Evolutionary conservation across 2,797 vertebrate species (phyloP).

Genomic region (Acipenser ruthenus): DNA sequence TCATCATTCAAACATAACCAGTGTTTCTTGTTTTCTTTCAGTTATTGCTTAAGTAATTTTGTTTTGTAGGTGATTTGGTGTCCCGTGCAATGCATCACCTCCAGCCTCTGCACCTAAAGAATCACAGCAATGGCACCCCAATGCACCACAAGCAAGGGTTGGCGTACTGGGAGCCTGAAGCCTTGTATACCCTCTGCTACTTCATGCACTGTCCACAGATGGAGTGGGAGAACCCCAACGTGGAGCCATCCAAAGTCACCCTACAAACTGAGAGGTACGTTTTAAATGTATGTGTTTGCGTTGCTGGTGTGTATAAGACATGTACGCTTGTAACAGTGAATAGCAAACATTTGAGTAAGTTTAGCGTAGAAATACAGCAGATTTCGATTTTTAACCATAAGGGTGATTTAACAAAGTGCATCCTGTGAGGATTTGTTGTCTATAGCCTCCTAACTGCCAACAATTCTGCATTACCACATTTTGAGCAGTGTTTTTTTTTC

Average conservation of each 20-base stretch:
- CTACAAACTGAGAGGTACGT: slow-evolving; percentile 85
- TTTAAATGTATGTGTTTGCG: too few relatives aligned
- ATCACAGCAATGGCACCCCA: slow-evolving; percentile 78
- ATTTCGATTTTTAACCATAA: too few relatives aligned
- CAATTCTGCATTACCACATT: too few relatives aligned
- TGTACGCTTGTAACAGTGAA: too few relatives aligned
- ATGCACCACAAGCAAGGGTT: slow-evolving; percentile 77
- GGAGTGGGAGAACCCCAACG: slow-evolving; percentile 94
- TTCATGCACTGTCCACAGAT: slow-evolving; percentile 98
- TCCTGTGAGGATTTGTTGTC: too few relatives aligned
- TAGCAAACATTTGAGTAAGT: too few relatives aligned
- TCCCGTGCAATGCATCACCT: slow-evolving; percentile 91
- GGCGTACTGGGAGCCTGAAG: slow-evolving; percentile 90
- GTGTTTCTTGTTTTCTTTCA: neutral
- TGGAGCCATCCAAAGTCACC: slow-evolving; percentile 87
- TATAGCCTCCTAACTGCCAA: too few relatives aligned
- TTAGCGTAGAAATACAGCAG: too few relatives aligned
- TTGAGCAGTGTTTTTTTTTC: too few relatives aligned
- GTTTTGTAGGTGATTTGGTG: slow-evolving; percentile 82
- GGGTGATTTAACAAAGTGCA: too few relatives aligned
- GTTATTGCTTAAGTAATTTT: slow-evolving; percentile 4
- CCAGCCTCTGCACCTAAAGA: slow-evolving; percentile 81
- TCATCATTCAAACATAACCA: too few relatives aligned
- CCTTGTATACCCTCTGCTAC: slow-evolving; percentile 93
- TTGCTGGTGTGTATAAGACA: too few relatives aligned